Base-by-base conservation (phyloP, 2,888 invertebrate genomes). In the Dryobotodes eremita region DNA sequence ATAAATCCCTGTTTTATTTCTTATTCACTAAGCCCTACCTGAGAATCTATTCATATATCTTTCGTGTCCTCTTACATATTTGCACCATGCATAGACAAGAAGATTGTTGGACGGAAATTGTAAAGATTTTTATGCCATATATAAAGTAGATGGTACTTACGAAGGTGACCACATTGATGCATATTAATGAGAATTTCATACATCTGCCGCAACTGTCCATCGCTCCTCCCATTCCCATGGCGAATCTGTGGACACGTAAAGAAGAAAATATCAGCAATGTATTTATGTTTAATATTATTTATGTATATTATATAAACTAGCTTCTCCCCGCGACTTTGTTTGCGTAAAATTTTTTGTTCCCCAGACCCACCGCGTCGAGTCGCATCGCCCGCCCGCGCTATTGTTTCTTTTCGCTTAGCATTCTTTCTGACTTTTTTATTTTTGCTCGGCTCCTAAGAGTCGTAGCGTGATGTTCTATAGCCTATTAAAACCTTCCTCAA, bases 171-270 rank as follows among this genome's bases (percentile, higher is more conserved):
- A 98, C 97, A 95, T 99, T 99, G 82, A 98, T 97, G 84, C 98
- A 97, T 94, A 99, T 98, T 91, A 99, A 97, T 88, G 98, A 98
- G 95, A 98, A 98, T 95, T 99, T 99, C 97, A 99, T 98, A 92
- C 98, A 98, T 91, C 98, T 98, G 86, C 99, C 99, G 94, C 99
- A 99, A 93, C 98, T 98, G 95, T 98, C 98, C 98, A 98, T 98
- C 92, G 98, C 98, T 85, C 98, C 98, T 87, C 98, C 98, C 96
- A 98, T 98, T 75, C 98, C 98, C 98, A 98, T 98, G 31, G 90
- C 90, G 64, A 84, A 88, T 88, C 96, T 95, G 92, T 36, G 90
- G 89, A 83, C 50, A 70, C 7, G 20, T 20, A 4, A 42, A 23
- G 1, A 59, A 57, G 6, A 46, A 31, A 23, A 31, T 8, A 15